Base-by-base conservation (phyloP, 2,797 vertebrate species). In the Neostethus bicornis region DNA sequence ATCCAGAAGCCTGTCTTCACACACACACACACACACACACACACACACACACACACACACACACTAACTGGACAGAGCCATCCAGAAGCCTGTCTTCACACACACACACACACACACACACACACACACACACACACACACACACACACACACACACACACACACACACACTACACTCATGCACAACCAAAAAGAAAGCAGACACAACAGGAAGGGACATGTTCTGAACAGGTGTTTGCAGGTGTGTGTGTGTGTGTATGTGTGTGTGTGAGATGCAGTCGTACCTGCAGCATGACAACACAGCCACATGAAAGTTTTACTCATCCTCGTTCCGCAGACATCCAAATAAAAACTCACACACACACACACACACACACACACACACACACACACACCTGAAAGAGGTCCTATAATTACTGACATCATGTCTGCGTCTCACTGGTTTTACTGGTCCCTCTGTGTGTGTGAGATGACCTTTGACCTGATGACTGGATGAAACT, bases 281-380 rank as follows among this genome's bases (percentile, higher is more conserved):
- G n/a, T n/a, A n/a, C n/a, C n/a, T n/a, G 4, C 1, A 19, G 38
- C 25, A 48, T 13, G 3, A 0, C 69, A 28, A 2, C 2, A 13
- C 12, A 1, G 21, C 42, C 51, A 31, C 32, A 26, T 23, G 16
- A 39, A 58, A 60, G 20, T 73, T 86, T 28, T 76, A 87, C 77
- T 88, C 86, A 87, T 55, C 42, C 4, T 0, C 65, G 84, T 85
- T 83, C 80, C 83, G 21, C 28, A 75, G 52, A 54, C 67, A 70
- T 59, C 42, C 43, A 73, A 73, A 65, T 48, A 66, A 62, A 49
- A 12, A 51, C 38, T 31, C 55, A 79, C 50, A 84, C 26, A 2
- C 56, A 76, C 65, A 53, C 55, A 48, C n/a, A 46, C 2, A 61
- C 23, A 46, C 39, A 55, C 35, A 63, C 32, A 48, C 13, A 47